Evolutionary conservation across 1,140 invertebrate genomes (phyloP).

Genomic region (Calosoma granatense): DNA sequence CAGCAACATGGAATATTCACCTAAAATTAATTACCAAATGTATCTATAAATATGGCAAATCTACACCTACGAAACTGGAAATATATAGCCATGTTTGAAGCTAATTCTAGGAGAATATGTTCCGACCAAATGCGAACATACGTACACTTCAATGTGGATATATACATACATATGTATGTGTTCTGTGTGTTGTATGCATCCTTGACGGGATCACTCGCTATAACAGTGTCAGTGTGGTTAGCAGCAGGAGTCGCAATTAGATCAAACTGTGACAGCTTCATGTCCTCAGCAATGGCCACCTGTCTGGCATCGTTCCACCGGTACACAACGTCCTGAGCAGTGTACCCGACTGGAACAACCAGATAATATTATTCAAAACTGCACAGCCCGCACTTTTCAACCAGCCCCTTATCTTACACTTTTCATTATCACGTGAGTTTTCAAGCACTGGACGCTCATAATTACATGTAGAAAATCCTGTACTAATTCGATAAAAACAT

Average conservation of each 20-base stretch:
- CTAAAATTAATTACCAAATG: constrained; percentile 42
- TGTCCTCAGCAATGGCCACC: constrained; percentile 71
- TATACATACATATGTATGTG: constrained; percentile 19
- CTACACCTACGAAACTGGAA: too few relatives aligned
- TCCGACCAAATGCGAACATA: too few relatives aligned
- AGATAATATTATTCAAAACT: too few relatives aligned
- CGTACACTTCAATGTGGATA: too few relatives aligned
- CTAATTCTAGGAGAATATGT: not conserved
- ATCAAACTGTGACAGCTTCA: constrained; percentile 80
- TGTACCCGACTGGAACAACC: constrained; percentile 65
- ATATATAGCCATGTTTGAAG: too few relatives aligned
- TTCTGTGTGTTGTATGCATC: constrained; percentile 8
- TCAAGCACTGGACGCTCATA: too few relatives aligned
- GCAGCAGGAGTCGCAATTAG: constrained; percentile 65
- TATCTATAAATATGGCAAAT: too few relatives aligned
- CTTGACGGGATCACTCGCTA: constrained; percentile 18
- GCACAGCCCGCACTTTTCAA: too few relatives aligned
- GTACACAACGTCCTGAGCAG: constrained; percentile 70
- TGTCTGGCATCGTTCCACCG: constrained; percentile 66
- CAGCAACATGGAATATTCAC: constrained; percentile 65
- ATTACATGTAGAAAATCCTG: too few relatives aligned
- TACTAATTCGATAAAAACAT: too few relatives aligned
- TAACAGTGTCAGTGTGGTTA: constrained; percentile 52
- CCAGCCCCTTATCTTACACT: too few relatives aligned
- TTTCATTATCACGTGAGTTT: too few relatives aligned